phyloP scores from a whole-genome alignment of 2,797 vertebrate genomes.

The Urosaurus nigricauda region DNA sequence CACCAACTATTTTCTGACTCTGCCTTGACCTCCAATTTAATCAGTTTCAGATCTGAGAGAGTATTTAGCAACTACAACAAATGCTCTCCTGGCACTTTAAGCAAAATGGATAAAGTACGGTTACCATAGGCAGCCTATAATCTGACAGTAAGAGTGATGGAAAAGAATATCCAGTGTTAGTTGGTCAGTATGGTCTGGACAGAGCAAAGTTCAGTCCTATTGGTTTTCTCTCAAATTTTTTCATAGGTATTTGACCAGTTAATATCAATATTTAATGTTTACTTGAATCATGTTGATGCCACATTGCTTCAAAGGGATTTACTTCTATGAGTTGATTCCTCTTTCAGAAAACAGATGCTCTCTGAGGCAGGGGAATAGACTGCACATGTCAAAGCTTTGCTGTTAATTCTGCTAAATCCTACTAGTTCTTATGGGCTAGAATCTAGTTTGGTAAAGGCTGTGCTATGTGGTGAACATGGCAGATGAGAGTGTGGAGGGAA shows the following conservation, averaged over 20 bases:
- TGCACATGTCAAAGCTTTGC: slow-evolving; percentile 13
- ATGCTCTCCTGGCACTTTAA: background rate
- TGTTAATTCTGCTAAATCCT: slow-evolving; percentile 13
- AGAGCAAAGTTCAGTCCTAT: too few relatives aligned
- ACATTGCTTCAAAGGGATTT: slow-evolving; percentile 27
- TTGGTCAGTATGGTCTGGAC: background rate
- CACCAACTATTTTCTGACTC: background rate
- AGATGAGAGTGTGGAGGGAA: background rate
- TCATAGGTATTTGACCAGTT: background rate
- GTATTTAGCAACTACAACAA: too few relatives aligned
- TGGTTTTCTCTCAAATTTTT: background rate
- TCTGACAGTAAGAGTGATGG: background rate
- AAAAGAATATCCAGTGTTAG: background rate
- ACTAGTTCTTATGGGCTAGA: background rate
- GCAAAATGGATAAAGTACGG: background rate
- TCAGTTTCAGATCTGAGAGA: background rate
- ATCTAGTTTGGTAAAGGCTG: background rate
- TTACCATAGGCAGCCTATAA: background rate
- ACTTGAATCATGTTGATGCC: background rate
- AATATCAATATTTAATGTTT: slow-evolving; percentile 11
- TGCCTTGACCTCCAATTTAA: background rate
- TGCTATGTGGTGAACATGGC: background rate
- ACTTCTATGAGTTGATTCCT: slow-evolving; percentile 8
- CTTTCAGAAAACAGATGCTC: slow-evolving; percentile 14
- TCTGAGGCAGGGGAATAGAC: background rate